Conservation (phyloP, 2,888 invertebrate genomes). For the Polia nebulosa region DNA sequence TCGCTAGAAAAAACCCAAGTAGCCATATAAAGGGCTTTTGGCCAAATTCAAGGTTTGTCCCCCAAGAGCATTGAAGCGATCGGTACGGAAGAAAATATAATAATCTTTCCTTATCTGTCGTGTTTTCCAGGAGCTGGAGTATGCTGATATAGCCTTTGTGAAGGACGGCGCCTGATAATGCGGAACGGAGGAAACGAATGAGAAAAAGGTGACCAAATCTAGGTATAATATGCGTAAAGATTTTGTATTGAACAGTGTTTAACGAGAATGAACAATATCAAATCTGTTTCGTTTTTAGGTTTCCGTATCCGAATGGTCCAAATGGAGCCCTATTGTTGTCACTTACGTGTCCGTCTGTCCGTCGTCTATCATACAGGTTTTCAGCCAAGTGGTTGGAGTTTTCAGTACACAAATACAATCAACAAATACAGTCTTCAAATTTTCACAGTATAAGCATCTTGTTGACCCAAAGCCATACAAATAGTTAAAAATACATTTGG, state of each 20-base stretch:
- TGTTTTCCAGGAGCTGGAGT: conserved; percentile 33
- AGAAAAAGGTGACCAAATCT: background rate
- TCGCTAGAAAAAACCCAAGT: conserved; percentile 32
- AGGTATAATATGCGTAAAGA: background rate
- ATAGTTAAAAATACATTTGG: too few relatives aligned
- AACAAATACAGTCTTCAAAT: too few relatives aligned
- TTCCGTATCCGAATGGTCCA: too few relatives aligned
- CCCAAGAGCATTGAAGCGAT: conserved; percentile 20
- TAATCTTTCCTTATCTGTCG: conserved; percentile 34
- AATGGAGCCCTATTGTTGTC: too few relatives aligned
- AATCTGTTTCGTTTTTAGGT: too few relatives aligned
- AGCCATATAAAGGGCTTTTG: conserved; percentile 24
- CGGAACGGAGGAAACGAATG: conserved; percentile 9
- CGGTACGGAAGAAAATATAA: conserved; percentile 40
- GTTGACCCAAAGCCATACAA: too few relatives aligned
- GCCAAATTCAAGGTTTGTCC: conserved; percentile 34
- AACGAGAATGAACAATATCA: background rate
- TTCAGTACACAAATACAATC: too few relatives aligned
- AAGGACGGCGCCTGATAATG: conserved; percentile 5
- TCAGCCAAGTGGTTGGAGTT: too few relatives aligned
- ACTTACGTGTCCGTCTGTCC: too few relatives aligned
- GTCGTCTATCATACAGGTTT: too few relatives aligned
- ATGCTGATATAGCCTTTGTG: conserved; percentile 25
- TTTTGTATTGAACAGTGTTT: background rate
- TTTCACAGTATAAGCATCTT: too few relatives aligned